A percentile compares a stretch with the other conserved stretches of the same genome.
phyloP scores from a whole-genome alignment of 2,113 vertebrate species.

The Labeo rohita region DNA sequence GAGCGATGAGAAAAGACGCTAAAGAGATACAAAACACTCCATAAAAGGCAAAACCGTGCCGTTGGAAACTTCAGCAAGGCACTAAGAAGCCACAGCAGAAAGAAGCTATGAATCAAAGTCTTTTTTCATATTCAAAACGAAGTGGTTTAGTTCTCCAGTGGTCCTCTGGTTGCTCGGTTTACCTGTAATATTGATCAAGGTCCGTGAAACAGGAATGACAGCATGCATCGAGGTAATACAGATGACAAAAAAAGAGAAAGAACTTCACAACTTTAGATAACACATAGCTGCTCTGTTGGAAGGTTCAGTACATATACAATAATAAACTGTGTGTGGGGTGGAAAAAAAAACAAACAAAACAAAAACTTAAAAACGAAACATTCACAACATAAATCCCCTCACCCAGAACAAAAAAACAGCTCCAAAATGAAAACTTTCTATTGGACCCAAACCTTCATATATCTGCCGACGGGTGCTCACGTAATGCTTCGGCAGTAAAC shows the following conservation, averaged over 20 bases:
- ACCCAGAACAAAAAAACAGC: constrained; percentile 51
- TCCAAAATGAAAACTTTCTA: constrained; percentile 65
- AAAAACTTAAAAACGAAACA: neutral
- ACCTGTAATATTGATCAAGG: constrained; percentile 23
- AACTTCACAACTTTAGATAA: constrained; percentile 50
- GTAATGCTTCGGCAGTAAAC: constrained; percentile 32
- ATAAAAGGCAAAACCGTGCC: constrained; percentile 24
- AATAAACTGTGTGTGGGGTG: constrained; percentile 22
- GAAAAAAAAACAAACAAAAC: neutral
- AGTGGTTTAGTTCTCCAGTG: constrained; percentile 8
- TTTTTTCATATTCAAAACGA: neutral
- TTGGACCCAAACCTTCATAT: constrained; percentile 79
- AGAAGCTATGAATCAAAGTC: constrained; percentile 10
- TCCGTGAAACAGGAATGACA: constrained; percentile 27
- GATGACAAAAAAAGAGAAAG: constrained; percentile 12
- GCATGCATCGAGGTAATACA: constrained; percentile 29
- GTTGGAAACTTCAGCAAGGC: constrained; percentile 53
- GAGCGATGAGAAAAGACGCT: neutral
- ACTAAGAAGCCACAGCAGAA: constrained; percentile 58
- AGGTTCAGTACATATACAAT: constrained; percentile 31
- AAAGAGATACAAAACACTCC: constrained; percentile 22
- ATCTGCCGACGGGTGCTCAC: constrained; percentile 54
- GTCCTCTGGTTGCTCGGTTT: constrained; percentile 32
- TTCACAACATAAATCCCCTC: constrained; percentile 42
- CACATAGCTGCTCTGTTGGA: constrained; percentile 57